Percentiles rank a stretch among this genome's conserved stretches.
Conservation (phyloP, 2,113 vertebrate species). For the Microcebus griseorufus region DNA sequence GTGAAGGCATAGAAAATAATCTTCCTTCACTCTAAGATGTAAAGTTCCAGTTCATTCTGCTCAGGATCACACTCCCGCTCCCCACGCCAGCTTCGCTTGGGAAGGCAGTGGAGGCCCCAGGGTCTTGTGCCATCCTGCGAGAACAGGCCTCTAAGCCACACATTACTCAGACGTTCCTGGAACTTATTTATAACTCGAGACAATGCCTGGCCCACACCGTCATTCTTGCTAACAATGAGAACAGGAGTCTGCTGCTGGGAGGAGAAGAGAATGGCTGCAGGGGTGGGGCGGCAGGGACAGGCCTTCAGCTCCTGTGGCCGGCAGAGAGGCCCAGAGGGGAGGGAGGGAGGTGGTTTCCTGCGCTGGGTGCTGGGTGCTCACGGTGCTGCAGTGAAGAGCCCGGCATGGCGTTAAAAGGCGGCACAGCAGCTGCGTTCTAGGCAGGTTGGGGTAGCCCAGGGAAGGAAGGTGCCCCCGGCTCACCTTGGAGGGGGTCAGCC, state of each 20-base stretch:
- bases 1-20: not conserved
- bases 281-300: not conserved
- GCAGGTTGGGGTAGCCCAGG: not conserved
- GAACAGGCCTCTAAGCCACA: not conserved
- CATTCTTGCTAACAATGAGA: not conserved
- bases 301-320: not conserved
- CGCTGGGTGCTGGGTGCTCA: not conserved
- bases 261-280: too few relatives aligned
- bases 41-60: not conserved
- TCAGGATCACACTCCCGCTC: not conserved
- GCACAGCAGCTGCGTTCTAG: not conserved
- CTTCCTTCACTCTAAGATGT: not conserved
- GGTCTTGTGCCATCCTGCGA: fast-evolving
- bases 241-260: not conserved
- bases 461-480: not conserved
- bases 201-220: not conserved
- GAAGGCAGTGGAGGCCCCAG: not conserved
- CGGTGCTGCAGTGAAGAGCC: fast-evolving
- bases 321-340: not conserved
- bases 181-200: not conserved
- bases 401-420: not conserved
- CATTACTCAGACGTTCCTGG: not conserved
- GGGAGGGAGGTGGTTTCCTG: not conserved
- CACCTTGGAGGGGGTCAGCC: not conserved
- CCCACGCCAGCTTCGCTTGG: too few relatives aligned